A percentile compares a stretch with the other conserved stretches of the same genome.
These are phyloP conservation scores for Entomobrya proxima DNA, from an alignment of 2,888 invertebrate genomes.

Conservation along the genomic window DNA sequence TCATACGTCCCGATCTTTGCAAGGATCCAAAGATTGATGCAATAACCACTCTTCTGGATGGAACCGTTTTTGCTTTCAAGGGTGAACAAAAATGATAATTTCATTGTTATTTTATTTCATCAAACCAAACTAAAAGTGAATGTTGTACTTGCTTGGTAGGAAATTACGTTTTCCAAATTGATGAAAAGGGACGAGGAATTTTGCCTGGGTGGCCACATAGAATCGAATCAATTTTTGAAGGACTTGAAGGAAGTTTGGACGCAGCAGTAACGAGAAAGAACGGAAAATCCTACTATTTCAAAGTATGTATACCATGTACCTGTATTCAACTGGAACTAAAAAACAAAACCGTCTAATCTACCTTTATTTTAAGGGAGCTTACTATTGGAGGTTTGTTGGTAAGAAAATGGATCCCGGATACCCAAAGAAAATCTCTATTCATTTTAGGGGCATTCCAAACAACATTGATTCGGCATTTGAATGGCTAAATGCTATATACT, in stretches of 20 bases:
- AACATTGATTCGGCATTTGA: constrained; percentile 72
- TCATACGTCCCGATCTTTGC: constrained; percentile 66
- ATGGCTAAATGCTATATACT: constrained; percentile 69
- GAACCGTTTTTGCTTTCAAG: constrained; percentile 65
- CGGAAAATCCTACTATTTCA: constrained; percentile 72
- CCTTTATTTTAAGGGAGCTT: constrained; percentile 60
- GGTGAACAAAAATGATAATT: background rate
- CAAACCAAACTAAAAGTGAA: background rate
- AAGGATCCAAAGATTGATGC: constrained; percentile 68
- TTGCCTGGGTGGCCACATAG: constrained; percentile 58
- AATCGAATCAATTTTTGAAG: constrained; percentile 63
- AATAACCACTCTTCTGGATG: constrained; percentile 66
- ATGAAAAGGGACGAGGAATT: constrained; percentile 53
- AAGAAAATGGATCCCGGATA: constrained; percentile 66
- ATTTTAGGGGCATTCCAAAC: constrained; percentile 72
- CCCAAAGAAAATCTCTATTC: constrained; percentile 67
- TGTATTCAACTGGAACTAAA: background rate
- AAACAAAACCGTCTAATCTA: background rate
- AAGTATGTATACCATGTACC: constrained; percentile 50
- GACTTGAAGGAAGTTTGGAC: constrained; percentile 67
- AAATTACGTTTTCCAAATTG: constrained; percentile 59
- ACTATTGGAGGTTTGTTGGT: constrained; percentile 72
- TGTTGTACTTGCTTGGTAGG: constrained; percentile 3
- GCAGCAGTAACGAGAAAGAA: constrained; percentile 69
- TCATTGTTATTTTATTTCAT: background rate